phyloP scores from a whole-genome alignment of 2,888 invertebrate genomes.

The Tiphia femorata region DNA sequence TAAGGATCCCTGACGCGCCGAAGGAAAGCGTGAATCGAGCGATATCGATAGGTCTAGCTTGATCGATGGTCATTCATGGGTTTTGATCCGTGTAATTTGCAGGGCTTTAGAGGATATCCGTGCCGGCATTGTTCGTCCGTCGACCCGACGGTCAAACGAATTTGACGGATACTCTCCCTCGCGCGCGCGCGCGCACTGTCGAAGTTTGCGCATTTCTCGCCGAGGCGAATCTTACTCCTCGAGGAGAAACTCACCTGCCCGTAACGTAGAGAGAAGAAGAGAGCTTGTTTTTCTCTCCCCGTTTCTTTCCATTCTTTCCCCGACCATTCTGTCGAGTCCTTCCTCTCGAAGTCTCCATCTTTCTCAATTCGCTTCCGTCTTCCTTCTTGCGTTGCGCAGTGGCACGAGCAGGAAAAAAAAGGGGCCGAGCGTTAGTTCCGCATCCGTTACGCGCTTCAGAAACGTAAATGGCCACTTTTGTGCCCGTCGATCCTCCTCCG shows the following conservation, averaged over 20 bases:
- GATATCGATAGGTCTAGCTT: too few species aligned
- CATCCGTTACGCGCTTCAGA: constrained; percentile 43
- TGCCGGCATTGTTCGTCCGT: constrained; percentile 53
- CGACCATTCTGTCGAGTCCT: too few species aligned
- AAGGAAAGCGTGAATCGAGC: too few species aligned
- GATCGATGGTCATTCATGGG: constrained; percentile 65
- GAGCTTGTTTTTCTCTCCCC: background rate
- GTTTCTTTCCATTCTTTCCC: constrained; percentile 17
- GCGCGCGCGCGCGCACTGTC: too few species aligned
- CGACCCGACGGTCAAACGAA: constrained; percentile 35
- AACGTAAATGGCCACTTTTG: constrained; percentile 27
- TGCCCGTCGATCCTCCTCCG: too few species aligned
- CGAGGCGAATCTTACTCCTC: too few species aligned
- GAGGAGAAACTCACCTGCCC: constrained; percentile 16
- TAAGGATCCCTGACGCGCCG: too few species aligned
- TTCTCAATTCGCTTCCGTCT: too few species aligned
- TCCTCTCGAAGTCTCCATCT: too few species aligned
- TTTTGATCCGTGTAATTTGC: constrained; percentile 65
- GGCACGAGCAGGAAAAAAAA: constrained; percentile 11
- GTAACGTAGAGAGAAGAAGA: constrained; percentile 20
- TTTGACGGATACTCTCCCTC: constrained; percentile 56
- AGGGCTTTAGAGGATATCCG: constrained; percentile 38
- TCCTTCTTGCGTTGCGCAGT: too few species aligned
- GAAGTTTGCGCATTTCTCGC: constrained; percentile 49
- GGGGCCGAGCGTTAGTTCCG: constrained; percentile 42